A percentile compares a stretch with the other conserved stretches of the same genome.
Evolutionary conservation across 2,888 invertebrate genomes (phyloP).

Genomic region (Peribatodes rhomboidaria): DNA sequence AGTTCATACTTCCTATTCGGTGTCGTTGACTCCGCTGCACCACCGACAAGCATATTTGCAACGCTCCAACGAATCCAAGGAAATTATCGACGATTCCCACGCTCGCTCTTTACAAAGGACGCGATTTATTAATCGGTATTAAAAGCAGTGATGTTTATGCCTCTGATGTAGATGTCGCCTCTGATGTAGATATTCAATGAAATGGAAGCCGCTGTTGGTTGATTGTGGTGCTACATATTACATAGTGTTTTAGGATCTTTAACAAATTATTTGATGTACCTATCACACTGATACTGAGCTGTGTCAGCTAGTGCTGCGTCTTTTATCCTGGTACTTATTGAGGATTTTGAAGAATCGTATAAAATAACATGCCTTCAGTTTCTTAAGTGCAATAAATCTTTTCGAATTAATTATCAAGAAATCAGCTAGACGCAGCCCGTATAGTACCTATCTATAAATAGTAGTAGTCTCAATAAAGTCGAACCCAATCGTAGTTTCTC

Average conservation of each 20-base stretch:
- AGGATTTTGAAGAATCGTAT: too few species aligned
- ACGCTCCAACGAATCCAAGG: constrained; percentile 69
- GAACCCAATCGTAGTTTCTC: constrained; percentile 50
- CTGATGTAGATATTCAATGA: too few species aligned
- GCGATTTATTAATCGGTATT: constrained; percentile 45
- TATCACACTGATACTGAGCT: too few species aligned
- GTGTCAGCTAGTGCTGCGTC: too few species aligned
- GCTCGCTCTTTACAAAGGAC: constrained; percentile 60
- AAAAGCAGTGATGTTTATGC: too few species aligned
- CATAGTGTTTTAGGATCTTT: too few species aligned
- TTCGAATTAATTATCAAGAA: neutral
- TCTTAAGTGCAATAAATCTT: neutral
- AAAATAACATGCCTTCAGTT: neutral
- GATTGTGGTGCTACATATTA: too few species aligned
- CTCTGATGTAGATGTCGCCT: too few species aligned
- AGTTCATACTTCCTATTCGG: constrained; percentile 43
- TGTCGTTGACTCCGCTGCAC: constrained; percentile 69
- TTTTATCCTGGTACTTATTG: too few species aligned
- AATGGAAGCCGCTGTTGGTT: neutral
- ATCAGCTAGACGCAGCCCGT: neutral
- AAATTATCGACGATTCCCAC: constrained; percentile 70
- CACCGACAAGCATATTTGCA: constrained; percentile 66
- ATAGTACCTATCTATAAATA: too few species aligned
- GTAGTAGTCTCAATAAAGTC: constrained; percentile 19
- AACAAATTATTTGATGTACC: too few species aligned